Percentiles rank a stretch among this genome's conserved stretches.
These are phyloP conservation scores for Macrosteles quadrilineatus DNA, from an alignment of 1,140 invertebrate species.

Conservation along the genomic window DNA sequence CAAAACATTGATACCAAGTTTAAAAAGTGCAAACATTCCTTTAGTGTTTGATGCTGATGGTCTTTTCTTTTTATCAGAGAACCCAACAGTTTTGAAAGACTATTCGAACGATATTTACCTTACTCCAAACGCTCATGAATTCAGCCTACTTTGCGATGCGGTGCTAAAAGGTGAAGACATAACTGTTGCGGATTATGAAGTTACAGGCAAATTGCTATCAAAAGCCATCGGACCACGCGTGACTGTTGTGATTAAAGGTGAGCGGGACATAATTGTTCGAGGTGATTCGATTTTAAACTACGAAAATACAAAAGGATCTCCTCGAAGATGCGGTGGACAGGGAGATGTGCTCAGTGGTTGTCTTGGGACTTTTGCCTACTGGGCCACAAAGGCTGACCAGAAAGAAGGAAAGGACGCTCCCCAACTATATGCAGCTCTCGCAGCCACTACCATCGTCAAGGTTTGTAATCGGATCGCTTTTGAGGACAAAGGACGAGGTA, in stretches of 20 bases:
- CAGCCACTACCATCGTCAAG: slow-evolving; percentile 77
- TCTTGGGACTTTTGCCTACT: slow-evolving; percentile 80
- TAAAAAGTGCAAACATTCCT: slow-evolving; percentile 52
- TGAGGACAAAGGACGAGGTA: slow-evolving; percentile 73
- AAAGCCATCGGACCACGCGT: slow-evolving; percentile 33
- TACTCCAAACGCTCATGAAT: slow-evolving; percentile 95
- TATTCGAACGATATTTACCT: slow-evolving; percentile 79
- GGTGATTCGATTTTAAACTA: neutral
- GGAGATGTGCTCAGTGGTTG: slow-evolving; percentile 91
- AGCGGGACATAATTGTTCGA: slow-evolving; percentile 34
- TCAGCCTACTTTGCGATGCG: slow-evolving; percentile 68
- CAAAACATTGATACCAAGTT: slow-evolving; percentile 38
- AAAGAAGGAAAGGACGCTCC: slow-evolving; percentile 48
- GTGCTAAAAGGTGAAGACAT: slow-evolving; percentile 45
- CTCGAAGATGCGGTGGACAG: slow-evolving; percentile 93
- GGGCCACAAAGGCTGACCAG: slow-evolving; percentile 56
- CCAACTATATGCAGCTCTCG: slow-evolving; percentile 76
- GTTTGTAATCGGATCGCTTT: slow-evolving; percentile 79
- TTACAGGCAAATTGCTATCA: slow-evolving; percentile 1
- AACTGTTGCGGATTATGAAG: neutral
- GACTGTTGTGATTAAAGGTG: slow-evolving; percentile 39
- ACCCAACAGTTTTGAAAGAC: slow-evolving; percentile 72
- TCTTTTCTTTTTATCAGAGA: slow-evolving; percentile 76
- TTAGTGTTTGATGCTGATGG: slow-evolving; percentile 97
- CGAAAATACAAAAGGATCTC: slow-evolving; percentile 61